Percentiles rank a stretch among this genome's conserved stretches.
These are phyloP conservation scores for Coenobita brevimanus DNA, from an alignment of 1,140 invertebrate genomes.

Conservation along the genomic window DNA sequence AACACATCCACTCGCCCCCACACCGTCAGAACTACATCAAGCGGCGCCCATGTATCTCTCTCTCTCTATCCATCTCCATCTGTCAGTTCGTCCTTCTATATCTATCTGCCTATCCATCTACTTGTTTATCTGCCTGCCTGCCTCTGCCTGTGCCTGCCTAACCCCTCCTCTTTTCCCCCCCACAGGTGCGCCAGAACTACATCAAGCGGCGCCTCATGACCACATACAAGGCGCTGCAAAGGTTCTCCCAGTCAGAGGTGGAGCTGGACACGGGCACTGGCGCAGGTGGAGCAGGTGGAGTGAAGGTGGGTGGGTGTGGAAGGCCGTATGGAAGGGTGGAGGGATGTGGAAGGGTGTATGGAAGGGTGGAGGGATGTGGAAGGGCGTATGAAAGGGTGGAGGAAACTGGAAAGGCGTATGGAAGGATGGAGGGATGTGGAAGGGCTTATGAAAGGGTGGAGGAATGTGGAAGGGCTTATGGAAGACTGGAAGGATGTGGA, in stretches of 20 bases:
- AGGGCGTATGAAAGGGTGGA: background rate
- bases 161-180: background rate
- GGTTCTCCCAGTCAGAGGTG: conserved; percentile 87
- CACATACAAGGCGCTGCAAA: conserved; percentile 86
- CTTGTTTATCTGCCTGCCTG: background rate
- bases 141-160: background rate
- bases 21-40: no score
- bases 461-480: background rate
- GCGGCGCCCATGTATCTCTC: background rate
- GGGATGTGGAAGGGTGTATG: background rate
- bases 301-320: conserved; percentile 3
- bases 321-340: background rate
- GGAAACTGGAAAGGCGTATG: background rate
- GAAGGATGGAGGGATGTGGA: background rate
- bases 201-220: conserved; percentile 83
- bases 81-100: background rate
- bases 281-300: conserved; percentile 49
- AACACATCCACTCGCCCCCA: no score
- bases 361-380: background rate
- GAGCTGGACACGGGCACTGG: conserved; percentile 78
- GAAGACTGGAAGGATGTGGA: background rate
- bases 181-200: conserved; percentile 82
- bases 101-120: background rate
- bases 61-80: background rate
- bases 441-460: background rate